Evolutionary conservation across 1,140 invertebrate genomes (phyloP), one percentile per base, ranked within the genome.

Genomic region (Aphelinus certus): DNA sequence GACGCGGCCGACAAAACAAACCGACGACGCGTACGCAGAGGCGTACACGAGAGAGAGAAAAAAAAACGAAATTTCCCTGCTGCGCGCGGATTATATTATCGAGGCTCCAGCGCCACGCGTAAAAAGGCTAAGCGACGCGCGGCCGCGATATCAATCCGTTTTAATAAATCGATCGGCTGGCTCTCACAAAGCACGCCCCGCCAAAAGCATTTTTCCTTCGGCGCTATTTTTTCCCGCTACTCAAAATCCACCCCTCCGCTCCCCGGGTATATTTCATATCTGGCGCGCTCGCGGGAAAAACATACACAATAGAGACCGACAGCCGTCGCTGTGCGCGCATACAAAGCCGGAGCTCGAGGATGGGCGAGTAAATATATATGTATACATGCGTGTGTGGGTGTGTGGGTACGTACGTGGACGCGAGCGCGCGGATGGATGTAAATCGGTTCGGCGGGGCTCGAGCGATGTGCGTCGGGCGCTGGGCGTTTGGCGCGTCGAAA

Each of bases 401-500:
- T 4, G 9, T 46, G 55, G 43, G n/a, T 61, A 26, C 10, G 45
- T 45, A 51, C 7, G 48, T 45, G 26, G 26, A 26, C 26, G 26
- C 26, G 26, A 53, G 26, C 26, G 48, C 26, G 46, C 43, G 68
- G 51, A 51, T 61, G 67, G 6, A 42, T 26, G 26, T 26, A 26
- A 26, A 26, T 26, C 26, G 26, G 26, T 26, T 26, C 26, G 26
- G 26, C 26, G 26, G 26, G 10, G 6, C 42, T 4, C 43, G 48
- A n/a, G 51, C 10, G 70, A 71, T 71, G 58, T 72, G 65, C 65
- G 61, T 72, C 58, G 63, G 46, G 62, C 26, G 51, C 62, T 64
- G 51, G 26, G 71, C 71, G 53, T 60, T 63, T 66, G 63, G 53
- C 55, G 26, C 66, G 66, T 74, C 58, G 65, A 62, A 74, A 70